Evolutionary conservation across 1,140 invertebrate genomes (phyloP), one percentile per base, ranked within the genome.

Genomic region (Muscidifurax raptorellus): DNA sequence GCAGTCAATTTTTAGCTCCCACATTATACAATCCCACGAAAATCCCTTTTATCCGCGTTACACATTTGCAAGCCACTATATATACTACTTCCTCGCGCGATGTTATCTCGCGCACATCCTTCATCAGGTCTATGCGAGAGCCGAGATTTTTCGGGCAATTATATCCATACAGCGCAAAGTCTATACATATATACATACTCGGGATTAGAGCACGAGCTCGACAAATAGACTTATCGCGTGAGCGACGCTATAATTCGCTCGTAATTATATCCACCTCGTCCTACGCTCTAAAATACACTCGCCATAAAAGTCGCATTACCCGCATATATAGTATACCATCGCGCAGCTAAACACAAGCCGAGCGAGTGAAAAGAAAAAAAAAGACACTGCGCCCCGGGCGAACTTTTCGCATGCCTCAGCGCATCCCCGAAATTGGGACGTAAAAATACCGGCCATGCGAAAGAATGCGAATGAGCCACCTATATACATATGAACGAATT

Each of bases 221-320:
- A 32, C 25, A 83, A 83, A 77, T 83, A 76, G 81, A 69, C 81
- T 77, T 83, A 83, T 83, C 81, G 81, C 81, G 81, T 83, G 81
- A 67, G 81, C 32, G 30, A 40, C 69, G 59, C 30, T 69, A 59
- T 40, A 25, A 64, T 52, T 52, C 47, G 25, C 59, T 77, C 59
- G n/a, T 77, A 83, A 83, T 77, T 66, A 77, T 47, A 77, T 78
- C 59, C 64, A 22, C 72, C 72, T 44, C 27, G 27, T 32, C 13
- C 0, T 0, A 25, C 66, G 30, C 27, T 22, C n/a, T 10, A 64
- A 22, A 15, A 25, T 80, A 59, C 12, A 79, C 12, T 27, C 40
- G 22, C 6, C 72, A 5, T 36, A 12, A 76, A 74, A 82, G 52
- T 69, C 9, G 74, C 81, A 82, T 74, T 82, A 82, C 32, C 32